A percentile compares a stretch with the other conserved stretches of the same genome.
Evolutionary conservation across 53 echinoderm and acorn worm genomes (phyloP).

Genomic region (Antedon mediterranea): DNA sequence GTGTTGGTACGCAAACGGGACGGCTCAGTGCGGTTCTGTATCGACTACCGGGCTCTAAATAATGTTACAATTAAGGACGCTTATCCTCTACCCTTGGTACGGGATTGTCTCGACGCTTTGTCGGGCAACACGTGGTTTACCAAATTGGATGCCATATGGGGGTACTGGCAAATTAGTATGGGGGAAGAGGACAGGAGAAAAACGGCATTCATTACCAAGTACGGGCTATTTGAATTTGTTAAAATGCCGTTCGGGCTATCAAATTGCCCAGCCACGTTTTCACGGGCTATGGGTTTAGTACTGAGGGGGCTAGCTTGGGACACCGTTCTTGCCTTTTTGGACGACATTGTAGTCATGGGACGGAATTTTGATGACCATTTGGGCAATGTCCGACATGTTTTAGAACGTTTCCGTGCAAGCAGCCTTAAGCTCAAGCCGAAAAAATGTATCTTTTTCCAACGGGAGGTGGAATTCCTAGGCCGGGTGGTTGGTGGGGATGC

Average conservation of each 20-base stretch:
- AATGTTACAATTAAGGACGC: conserved; percentile 32
- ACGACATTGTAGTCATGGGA: not conserved
- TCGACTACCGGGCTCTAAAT: conserved; percentile 39
- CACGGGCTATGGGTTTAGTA: not conserved
- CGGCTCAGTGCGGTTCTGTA: conserved; percentile 34
- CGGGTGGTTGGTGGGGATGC: not conserved
- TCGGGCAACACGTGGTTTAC: not conserved
- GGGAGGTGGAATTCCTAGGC: no score
- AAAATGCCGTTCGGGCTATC: not conserved
- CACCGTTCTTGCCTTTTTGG: not conserved
- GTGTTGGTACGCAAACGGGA: conserved; percentile 11
- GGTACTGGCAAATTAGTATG: not conserved
- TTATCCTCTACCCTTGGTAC: conserved; percentile 45
- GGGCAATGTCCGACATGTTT: no score
- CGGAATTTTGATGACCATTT: no score
- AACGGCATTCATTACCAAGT: conserved; percentile 35
- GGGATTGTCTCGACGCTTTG: not conserved
- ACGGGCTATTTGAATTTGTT: conserved; percentile 25
- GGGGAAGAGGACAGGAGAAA: conserved; percentile 16
- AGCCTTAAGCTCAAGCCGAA: no score
- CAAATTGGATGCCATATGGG: not conserved
- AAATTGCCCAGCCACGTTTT: not conserved
- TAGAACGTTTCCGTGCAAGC: no score
- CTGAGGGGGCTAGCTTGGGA: not conserved
- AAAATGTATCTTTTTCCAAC: no score